Evolutionary conservation across 2,797 vertebrate species (phyloP).

Genomic region (Holocentrus rufus): DNA sequence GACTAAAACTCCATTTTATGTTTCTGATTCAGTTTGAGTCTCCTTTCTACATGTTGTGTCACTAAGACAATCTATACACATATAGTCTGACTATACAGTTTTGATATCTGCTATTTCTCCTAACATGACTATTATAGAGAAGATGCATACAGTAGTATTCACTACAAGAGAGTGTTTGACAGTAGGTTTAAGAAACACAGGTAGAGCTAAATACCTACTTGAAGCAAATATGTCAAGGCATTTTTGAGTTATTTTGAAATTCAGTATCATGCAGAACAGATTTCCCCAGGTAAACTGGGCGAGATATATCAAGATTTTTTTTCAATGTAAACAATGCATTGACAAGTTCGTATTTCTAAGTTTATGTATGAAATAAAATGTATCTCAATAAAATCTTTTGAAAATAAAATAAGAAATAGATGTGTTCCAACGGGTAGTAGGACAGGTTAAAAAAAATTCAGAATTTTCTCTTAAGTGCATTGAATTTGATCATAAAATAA

Average conservation of each 20-base stretch:
- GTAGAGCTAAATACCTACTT: conserved; percentile 57
- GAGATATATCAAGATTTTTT: conserved; percentile 31
- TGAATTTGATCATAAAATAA: conserved; percentile 3
- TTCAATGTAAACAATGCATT: conserved; percentile 50
- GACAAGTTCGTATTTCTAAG: conserved; percentile 21
- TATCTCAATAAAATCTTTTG: conserved; percentile 18
- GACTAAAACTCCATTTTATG: conserved; percentile 43
- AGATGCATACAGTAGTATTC: conserved; percentile 35
- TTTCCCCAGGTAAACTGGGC: conserved; percentile 27
- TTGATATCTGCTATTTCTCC: conserved; percentile 44
- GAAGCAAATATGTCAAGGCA: conserved; percentile 57
- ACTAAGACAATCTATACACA: conserved; percentile 35
- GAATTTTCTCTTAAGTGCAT: conserved; percentile 26
- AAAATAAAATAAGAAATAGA: conserved; percentile 12
- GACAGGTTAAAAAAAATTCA: conserved; percentile 2
- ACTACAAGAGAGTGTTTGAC: conserved; percentile 54
- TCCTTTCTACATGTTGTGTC: conserved; percentile 38
- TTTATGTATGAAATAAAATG: conserved; percentile 17
- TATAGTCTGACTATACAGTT: conserved; percentile 43
- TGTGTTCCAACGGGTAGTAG: conserved; percentile 19
- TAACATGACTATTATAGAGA: conserved; percentile 17
- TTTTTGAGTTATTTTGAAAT: conserved; percentile 52
- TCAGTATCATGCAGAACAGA: conserved; percentile 59
- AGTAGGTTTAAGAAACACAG: conserved; percentile 45
- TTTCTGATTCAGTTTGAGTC: conserved; percentile 56